Evolutionary conservation across 1,140 invertebrate genomes (phyloP), one percentile per base, ranked within the genome.

Genomic region (Amyelois transitella): DNA sequence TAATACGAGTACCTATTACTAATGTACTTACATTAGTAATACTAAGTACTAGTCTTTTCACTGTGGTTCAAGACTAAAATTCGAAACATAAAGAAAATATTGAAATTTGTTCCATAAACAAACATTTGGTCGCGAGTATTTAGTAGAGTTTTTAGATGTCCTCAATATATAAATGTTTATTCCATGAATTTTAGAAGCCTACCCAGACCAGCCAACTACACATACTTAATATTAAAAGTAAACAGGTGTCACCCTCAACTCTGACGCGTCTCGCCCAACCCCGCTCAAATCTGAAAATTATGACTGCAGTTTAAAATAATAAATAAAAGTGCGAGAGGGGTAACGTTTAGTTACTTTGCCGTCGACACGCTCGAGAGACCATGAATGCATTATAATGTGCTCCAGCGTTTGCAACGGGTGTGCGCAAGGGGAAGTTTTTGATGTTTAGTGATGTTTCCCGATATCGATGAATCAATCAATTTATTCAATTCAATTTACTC

Each of bases 281-380:
- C 38, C 50, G 69, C 55, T 25, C 60, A 69, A 78, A 78, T 76
- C 71, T 76, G 58, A 69, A 75, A 75, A 73, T 75, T 76, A 79
- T 76, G 72, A 73, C 75, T 62, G 71, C 76, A 68, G 77, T 83
- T 86, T 84, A 83, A 83, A 86, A 83, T 84, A 86, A 86, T 86
- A 84, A 84, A 86, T 78, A 77, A 68, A 69, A 57, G 65, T 49
- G 64, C 4, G 55, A 50, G 51, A 53, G 62, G 62, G 63, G 69
- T 66, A 56, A 48, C 65, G 69, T 78, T 77, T 84, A 84, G 81
- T 83, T 86, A 83, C 80, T 84, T 74, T 75, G 80, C 65, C 63
- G 83, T 83, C 75, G 78, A 65, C 72, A 80, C 78, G 83, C 78
- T 85, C 58, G 80, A 86, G 80, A 82, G 81, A 59, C 66, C 75